These are phyloP conservation scores for Holothuria glaberrima DNA, from an alignment of 35 echinoderm and acorn worm species.

Conservation along the genomic window DNA sequence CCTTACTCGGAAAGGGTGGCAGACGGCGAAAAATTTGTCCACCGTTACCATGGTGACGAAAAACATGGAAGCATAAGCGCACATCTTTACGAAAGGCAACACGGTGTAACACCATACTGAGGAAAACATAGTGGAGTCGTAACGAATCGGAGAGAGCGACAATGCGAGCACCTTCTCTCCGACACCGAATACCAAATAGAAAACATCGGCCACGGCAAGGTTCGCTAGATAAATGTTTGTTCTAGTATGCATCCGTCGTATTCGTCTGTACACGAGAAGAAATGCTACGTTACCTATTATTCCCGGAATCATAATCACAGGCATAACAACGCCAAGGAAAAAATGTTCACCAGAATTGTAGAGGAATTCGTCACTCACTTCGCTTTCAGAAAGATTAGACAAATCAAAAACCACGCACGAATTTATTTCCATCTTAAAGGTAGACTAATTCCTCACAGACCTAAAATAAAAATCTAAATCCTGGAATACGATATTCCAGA, in stretches of 20 bases:
- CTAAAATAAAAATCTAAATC: too few species aligned
- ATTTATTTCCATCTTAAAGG: not conserved
- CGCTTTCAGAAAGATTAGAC: not conserved
- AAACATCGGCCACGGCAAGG: constrained; percentile 33
- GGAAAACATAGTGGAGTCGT: constrained; percentile 1
- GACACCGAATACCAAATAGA: constrained; percentile 41
- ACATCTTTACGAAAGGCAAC: constrained; percentile 48
- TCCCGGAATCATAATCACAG: constrained; percentile 66
- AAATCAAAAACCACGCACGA: not conserved
- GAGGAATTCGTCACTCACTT: not conserved
- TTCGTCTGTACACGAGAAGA: constrained; percentile 56
- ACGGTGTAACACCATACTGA: constrained; percentile 49
- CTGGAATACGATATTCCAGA: too few species aligned
- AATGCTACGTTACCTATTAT: constrained; percentile 72
- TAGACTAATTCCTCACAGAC: too few species aligned
- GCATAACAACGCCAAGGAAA: constrained; percentile 37
- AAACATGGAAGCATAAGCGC: constrained; percentile 54
- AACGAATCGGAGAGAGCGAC: constrained; percentile 5
- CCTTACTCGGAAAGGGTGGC: constrained; percentile 28
- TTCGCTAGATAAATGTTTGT: constrained; percentile 71
- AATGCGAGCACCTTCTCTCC: constrained; percentile 27
- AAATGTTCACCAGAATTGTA: constrained; percentile 8
- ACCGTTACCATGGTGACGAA: constrained; percentile 51
- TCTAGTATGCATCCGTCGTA: constrained; percentile 73
- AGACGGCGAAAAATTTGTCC: constrained; percentile 54